A percentile compares a stretch with the other conserved stretches of the same genome.
Evolutionary conservation across 2,888 invertebrate genomes (phyloP).

Genomic region (Erebia ligea): DNA sequence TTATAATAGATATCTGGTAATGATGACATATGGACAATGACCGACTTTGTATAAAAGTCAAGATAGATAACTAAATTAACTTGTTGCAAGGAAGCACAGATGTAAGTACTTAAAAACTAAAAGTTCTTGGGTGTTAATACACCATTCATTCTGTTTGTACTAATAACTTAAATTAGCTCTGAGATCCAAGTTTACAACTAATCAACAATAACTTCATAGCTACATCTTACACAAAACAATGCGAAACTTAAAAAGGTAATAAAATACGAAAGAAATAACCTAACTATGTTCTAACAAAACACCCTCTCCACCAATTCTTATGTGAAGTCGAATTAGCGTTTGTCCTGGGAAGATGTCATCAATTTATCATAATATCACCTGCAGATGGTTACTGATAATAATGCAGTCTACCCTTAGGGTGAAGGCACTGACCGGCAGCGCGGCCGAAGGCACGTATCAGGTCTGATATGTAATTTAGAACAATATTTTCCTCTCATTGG

Average conservation of each 20-base stretch:
- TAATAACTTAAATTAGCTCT: constrained; percentile 50
- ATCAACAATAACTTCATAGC: constrained; percentile 45
- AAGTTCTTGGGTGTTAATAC: constrained; percentile 3
- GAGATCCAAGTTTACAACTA: constrained; percentile 57
- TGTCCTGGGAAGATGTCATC: no score
- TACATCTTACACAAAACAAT: not conserved
- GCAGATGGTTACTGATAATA: not conserved
- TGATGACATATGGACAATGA: not conserved
- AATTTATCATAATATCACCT: no score
- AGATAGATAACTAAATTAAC: not conserved
- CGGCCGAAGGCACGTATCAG: no score
- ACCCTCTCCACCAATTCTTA: not conserved
- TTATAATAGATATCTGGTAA: no score
- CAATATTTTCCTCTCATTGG: no score
- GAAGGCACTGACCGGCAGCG: no score
- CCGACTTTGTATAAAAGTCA: not conserved
- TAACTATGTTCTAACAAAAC: not conserved
- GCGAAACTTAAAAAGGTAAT: not conserved
- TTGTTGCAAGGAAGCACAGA: not conserved
- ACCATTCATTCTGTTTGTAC: constrained; percentile 58
- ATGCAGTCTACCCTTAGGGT: no score
- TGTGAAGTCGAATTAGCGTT: not conserved
- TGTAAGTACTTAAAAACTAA: not conserved
- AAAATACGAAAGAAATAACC: not conserved
- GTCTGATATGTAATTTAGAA: no score